Evolutionary conservation across 2,888 invertebrate genomes (phyloP).

Genomic region (Flexamia atlantica): DNA sequence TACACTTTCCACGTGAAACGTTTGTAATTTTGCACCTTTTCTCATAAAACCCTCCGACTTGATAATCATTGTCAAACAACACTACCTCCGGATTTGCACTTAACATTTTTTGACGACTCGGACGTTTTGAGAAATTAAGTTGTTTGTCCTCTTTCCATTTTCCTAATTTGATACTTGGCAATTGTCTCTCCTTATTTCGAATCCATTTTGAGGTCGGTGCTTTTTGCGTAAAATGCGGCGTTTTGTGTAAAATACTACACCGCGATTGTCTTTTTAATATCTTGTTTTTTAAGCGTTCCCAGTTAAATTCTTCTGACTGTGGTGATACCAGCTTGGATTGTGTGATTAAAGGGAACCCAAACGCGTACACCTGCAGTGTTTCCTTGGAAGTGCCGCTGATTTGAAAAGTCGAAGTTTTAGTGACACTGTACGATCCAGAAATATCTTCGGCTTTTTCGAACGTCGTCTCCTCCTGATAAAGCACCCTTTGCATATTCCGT

Average conservation of each 20-base stretch:
- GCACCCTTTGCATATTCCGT: conserved; percentile 7
- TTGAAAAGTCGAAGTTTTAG: background rate
- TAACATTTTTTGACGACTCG: background rate
- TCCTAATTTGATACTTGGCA: background rate
- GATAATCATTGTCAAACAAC: background rate
- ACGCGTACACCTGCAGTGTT: background rate
- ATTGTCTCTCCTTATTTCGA: background rate
- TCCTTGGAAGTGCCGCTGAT: background rate
- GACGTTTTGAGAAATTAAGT: background rate
- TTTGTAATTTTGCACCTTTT: conserved; percentile 2
- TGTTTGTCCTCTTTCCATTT: background rate
- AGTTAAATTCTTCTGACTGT: background rate
- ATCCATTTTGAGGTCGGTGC: background rate
- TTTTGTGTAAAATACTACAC: background rate
- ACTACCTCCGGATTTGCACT: background rate
- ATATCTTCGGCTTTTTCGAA: background rate
- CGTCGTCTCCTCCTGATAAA: background rate
- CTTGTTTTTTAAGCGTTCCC: conserved; percentile 1
- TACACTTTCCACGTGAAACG: background rate
- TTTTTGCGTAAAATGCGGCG: background rate
- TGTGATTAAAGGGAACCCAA: background rate
- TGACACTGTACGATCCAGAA: background rate
- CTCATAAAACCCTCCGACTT: background rate
- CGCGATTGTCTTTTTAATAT: conserved; percentile 12
- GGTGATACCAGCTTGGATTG: background rate